A percentile compares a stretch with the other conserved stretches of the same genome.
These are phyloP conservation scores for Sinocyclocheilus rhinocerous DNA, from an alignment of 2,113 vertebrate genomes.

Conservation along the genomic window DNA sequence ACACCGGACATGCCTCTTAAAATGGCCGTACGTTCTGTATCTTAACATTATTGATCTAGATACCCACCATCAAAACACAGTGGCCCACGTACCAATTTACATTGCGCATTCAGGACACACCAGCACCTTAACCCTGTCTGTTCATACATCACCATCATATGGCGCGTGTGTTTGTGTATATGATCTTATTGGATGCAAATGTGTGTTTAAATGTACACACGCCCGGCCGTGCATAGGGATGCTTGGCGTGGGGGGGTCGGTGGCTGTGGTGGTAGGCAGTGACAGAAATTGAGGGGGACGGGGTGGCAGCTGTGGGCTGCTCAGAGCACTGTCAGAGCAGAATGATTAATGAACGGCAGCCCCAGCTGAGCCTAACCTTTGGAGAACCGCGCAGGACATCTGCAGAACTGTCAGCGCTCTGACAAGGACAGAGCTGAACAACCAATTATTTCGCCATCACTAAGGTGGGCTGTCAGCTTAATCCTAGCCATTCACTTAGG, in stretches of 20 bases:
- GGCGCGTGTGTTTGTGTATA: slow-evolving; percentile 36
- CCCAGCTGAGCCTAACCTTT: slow-evolving; percentile 99
- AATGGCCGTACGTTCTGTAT: slow-evolving; percentile 25
- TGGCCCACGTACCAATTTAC: slow-evolving; percentile 27
- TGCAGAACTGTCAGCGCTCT: slow-evolving; percentile 99
- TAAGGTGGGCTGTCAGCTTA: slow-evolving; percentile 99
- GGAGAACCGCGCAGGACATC: slow-evolving; percentile 99
- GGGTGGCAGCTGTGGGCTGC: slow-evolving; percentile 97
- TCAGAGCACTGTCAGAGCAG: slow-evolving; percentile 96
- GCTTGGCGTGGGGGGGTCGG: slow-evolving; percentile 64
- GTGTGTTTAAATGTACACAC: slow-evolving; percentile 66
- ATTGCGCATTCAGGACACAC: slow-evolving; percentile 8
- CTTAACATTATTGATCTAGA: slow-evolving; percentile 54
- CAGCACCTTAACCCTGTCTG: slow-evolving; percentile 33
- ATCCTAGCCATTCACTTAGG: slow-evolving; percentile 99
- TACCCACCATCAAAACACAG: slow-evolving; percentile 34
- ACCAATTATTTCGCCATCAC: slow-evolving; percentile 99
- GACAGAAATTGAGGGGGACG: slow-evolving; percentile 87
- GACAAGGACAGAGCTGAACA: slow-evolving; percentile 99
- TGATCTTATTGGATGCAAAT: slow-evolving; percentile 58
- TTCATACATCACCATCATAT: slow-evolving; percentile 44
- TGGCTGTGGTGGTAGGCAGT: slow-evolving; percentile 78
- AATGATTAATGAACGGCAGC: slow-evolving; percentile 99
- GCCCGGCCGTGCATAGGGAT: slow-evolving; percentile 58
- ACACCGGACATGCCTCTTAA: slow-evolving; percentile 9